Evolutionary conservation across 2,888 invertebrate species (phyloP).

Genomic region (Rugalucina vietnamica): DNA sequence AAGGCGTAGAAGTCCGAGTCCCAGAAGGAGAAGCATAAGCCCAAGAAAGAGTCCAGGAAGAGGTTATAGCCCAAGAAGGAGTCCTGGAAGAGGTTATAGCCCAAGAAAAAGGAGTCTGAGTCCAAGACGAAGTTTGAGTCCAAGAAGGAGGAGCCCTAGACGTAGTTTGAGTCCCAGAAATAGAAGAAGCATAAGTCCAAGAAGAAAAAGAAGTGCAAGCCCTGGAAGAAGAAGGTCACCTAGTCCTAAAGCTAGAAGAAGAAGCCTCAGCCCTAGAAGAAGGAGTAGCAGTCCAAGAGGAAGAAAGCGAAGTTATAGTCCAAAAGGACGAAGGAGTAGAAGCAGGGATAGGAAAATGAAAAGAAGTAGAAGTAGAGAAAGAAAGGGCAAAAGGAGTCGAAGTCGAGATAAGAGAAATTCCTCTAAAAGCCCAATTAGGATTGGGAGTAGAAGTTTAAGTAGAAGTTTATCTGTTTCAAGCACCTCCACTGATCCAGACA

Average conservation of each 20-base stretch:
- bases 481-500: conserved; percentile 51
- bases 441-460: conserved; percentile 12
- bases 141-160: conserved; percentile 23
- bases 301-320: conserved; percentile 26
- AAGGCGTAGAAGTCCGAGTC: conserved; percentile 34
- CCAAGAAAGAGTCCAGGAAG: not conserved
- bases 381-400: conserved; percentile 53
- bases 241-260: conserved; percentile 7
- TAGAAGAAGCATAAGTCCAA: conserved; percentile 31
- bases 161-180: conserved; percentile 18
- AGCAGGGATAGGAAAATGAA: conserved; percentile 30
- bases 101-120: conserved; percentile 25
- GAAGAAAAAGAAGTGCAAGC: conserved; percentile 29
- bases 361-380: conserved; percentile 40
- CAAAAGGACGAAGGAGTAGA: conserved; percentile 23
- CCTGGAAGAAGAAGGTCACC: not conserved
- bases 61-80: conserved; percentile 36
- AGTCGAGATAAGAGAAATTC: conserved; percentile 47
- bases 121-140: conserved; percentile 21
- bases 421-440: conserved; percentile 27
- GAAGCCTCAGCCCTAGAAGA: conserved; percentile 33
- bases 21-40: conserved; percentile 24
- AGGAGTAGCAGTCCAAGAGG: conserved; percentile 34
- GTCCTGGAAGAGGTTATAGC: conserved; percentile 24
- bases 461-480: conserved; percentile 10